Percentiles rank a stretch among this genome's conserved stretches.
These are phyloP conservation scores for Hyles vespertilio DNA, from an alignment of 1,140 invertebrate genomes.

Conservation along the genomic window DNA sequence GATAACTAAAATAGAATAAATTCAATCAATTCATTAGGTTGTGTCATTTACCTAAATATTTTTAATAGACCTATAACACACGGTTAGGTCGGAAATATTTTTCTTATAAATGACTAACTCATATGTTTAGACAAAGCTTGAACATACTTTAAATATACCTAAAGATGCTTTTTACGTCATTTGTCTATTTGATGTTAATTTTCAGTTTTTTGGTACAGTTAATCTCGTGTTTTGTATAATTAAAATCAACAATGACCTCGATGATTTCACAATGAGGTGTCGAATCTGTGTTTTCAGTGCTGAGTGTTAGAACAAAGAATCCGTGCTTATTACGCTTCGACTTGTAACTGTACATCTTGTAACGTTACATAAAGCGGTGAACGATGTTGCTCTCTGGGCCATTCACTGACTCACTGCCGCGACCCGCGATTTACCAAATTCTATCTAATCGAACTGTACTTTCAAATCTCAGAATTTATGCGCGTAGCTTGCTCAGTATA, in stretches of 20 bases:
- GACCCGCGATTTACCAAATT: constrained; percentile 16
- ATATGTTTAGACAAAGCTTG: too few relatives aligned
- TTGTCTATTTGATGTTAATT: too few relatives aligned
- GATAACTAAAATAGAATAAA: too few relatives aligned
- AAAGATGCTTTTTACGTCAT: too few relatives aligned
- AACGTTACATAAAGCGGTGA: constrained; percentile 62
- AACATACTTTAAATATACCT: too few relatives aligned
- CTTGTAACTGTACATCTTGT: constrained; percentile 63
- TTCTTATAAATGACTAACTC: too few relatives aligned
- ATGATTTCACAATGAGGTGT: constrained; percentile 40
- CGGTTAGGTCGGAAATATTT: too few relatives aligned
- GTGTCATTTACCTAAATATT: too few relatives aligned
- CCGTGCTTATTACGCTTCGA: constrained; percentile 45
- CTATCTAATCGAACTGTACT: not conserved
- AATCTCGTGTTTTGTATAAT: constrained; percentile 7
- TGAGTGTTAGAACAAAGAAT: constrained; percentile 45
- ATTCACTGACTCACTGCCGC: constrained; percentile 49
- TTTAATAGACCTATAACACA: too few relatives aligned
- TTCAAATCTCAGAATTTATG: not conserved
- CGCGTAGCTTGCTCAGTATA: too few relatives aligned
- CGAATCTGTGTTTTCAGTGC: constrained; percentile 42
- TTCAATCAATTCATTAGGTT: too few relatives aligned
- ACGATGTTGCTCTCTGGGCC: constrained; percentile 32
- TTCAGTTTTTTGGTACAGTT: constrained; percentile 2
- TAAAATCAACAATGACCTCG: constrained; percentile 37